phyloP scores from a whole-genome alignment of 2,797 vertebrate genomes.

The Kryptolebias ocellatus region DNA sequence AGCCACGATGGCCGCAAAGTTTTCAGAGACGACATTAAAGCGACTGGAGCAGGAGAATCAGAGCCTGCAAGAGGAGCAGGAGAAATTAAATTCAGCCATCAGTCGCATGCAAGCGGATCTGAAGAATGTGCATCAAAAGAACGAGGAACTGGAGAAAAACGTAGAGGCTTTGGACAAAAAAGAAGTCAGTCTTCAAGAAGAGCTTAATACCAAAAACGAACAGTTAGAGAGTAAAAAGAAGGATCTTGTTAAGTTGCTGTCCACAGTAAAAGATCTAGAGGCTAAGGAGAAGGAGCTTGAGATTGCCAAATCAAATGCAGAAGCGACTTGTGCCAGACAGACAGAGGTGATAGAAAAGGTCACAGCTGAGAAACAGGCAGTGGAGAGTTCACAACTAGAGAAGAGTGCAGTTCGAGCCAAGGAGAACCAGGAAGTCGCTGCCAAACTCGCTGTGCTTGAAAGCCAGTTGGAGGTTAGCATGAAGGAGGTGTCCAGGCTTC shows the following conservation, averaged over 20 bases:
- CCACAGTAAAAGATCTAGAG: conserved; percentile 70
- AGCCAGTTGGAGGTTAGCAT: conserved; percentile 82
- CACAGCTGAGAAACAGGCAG: conserved; percentile 72
- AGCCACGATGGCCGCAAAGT: conserved; percentile 74
- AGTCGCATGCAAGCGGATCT: conserved; percentile 82
- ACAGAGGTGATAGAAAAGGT: conserved; percentile 79
- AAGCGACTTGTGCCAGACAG: conserved; percentile 77
- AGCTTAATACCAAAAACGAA: conserved; percentile 76
- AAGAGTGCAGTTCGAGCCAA: conserved; percentile 59
- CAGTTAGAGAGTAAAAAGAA: conserved; percentile 77
- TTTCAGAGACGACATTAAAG: conserved; percentile 76
- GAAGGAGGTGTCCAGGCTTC: conserved; percentile 86
- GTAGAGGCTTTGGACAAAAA: conserved; percentile 78
- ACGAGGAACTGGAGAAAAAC: conserved; percentile 82
- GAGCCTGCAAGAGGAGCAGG: conserved; percentile 84
- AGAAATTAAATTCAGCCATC: conserved; percentile 77
- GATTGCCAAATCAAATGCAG: conserved; percentile 74
- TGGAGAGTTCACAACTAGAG: conserved; percentile 78
- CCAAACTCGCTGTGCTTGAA: conserved; percentile 78
- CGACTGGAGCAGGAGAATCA: conserved; percentile 83
- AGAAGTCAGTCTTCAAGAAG: conserved; percentile 79
- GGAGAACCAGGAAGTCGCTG: conserved; percentile 72
- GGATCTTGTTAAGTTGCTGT: conserved; percentile 76
- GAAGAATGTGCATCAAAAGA: conserved; percentile 79
- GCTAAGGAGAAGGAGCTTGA: conserved; percentile 75